Conservation (phyloP, 2,797 vertebrate genomes). For the Notamacropus eugenii region DNA sequence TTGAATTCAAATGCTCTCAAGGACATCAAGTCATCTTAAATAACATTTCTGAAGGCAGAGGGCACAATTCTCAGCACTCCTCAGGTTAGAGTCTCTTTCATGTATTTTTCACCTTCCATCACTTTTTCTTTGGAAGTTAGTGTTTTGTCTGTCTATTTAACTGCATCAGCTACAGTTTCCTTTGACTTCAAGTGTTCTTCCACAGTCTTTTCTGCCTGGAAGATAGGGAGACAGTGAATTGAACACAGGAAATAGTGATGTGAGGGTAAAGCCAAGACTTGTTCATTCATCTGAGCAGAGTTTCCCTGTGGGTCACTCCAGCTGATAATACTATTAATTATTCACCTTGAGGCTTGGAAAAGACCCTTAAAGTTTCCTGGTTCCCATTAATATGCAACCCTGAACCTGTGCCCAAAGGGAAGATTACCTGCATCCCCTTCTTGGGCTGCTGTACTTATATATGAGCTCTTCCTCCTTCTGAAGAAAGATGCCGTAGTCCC, state of each 20-base stretch:
- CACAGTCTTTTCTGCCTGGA: slow-evolving; percentile 47
- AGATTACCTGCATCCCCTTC: slow-evolving; percentile 68
- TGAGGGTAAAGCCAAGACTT: not conserved
- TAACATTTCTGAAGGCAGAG: not conserved
- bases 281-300: not conserved
- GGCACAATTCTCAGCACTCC: not conserved
- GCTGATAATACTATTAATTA: not conserved
- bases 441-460: slow-evolving; percentile 50
- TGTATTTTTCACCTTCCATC: slow-evolving; percentile 41
- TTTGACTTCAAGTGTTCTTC: slow-evolving; percentile 54
- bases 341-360: not conserved
- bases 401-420: not conserved
- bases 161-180: not conserved
- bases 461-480: not conserved
- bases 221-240: not conserved
- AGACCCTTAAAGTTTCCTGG: not conserved
- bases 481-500: not conserved
- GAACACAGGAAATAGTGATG: not conserved
- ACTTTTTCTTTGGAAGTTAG: slow-evolving; percentile 55
- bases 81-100: not conserved
- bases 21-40: not conserved
- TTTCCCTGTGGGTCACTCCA: not conserved
- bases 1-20: not conserved
- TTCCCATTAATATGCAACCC: not conserved
- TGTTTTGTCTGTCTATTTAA: slow-evolving; percentile 47